Evolutionary conservation across 2,113 vertebrate genomes (phyloP), one percentile per base, ranked within the genome.

Genomic region (Bubalus kerabau): DNA sequence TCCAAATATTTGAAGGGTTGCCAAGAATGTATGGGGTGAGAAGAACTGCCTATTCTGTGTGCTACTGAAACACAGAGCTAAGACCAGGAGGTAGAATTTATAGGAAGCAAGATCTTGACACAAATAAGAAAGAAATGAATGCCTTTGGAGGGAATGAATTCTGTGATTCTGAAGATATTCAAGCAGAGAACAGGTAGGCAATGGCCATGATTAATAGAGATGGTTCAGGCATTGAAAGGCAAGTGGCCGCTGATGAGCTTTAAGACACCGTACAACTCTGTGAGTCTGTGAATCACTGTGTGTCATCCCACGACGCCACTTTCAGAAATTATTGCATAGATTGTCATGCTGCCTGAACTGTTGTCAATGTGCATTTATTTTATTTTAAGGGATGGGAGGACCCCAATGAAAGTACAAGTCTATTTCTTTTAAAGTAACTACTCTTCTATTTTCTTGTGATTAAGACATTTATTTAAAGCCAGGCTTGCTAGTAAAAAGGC

Each of bases 401-500:
- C 67, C 64, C 13, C 52, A 2, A 46, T 91, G 94, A 94, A 97
- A 21, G 62, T 78, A 14, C 24, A 40, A 46, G 40, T 95, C 74
- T 94, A 23, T 96, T 97, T 91, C 48, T 67, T 92, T 90, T 88
- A 94, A 97, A 97, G 60, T 92, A 97, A 97, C 91, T 92, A 96
- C 59, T 76, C 88, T 98, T 82, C 71, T 95, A 87, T 97, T 97
- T 98, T 92, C 82, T 93, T 97, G 78, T 87, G 84, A 97, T 98
- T 97, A 98, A 98, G 97, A 98, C 97, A 98, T 98, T 98, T 98
- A 98, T 97, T 98, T 98, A 97, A 97, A 96, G 89, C 78, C 90
- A 97, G 87, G 40, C 80, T 94, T 67, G 78, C 94, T 97, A 59
- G 87, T 81, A 83, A 97, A 97, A 97, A 95, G 97, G 97, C 96